Evolutionary conservation across 2,888 invertebrate species (phyloP).

Genomic region (Dyspetes luteomarginatus): DNA sequence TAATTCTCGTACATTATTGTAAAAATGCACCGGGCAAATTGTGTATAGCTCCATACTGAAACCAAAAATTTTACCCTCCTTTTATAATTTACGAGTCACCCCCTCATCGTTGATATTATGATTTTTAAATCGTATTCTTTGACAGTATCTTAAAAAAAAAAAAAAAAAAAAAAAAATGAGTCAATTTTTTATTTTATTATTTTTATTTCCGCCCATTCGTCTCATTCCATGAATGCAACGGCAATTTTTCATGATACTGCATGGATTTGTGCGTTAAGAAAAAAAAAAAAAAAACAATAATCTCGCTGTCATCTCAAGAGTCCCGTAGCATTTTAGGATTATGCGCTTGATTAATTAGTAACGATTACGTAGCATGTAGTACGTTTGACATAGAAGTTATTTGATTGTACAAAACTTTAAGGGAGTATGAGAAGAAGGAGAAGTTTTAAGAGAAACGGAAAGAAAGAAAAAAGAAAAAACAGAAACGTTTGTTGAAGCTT

Average conservation of each 20-base stretch:
- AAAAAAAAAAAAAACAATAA: slow-evolving; percentile 22
- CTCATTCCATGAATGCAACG: slow-evolving; percentile 47
- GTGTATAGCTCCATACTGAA: background rate
- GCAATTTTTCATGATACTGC: slow-evolving; percentile 45
- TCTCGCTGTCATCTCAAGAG: slow-evolving; percentile 36
- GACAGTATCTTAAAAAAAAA: slow-evolving; percentile 22
- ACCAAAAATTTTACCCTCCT: background rate
- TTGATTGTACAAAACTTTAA: slow-evolving; percentile 54
- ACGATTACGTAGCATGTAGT: slow-evolving; percentile 59
- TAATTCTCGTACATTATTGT: slow-evolving; percentile 26
- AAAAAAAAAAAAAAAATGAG: slow-evolving; percentile 5
- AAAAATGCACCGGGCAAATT: slow-evolving; percentile 32
- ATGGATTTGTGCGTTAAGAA: slow-evolving; percentile 44
- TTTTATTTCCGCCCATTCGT: slow-evolving; percentile 44
- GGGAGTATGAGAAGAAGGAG: slow-evolving; percentile 21
- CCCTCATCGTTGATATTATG: background rate
- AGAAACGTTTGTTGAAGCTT: slow-evolving; percentile 71
- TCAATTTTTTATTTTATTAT: slow-evolving; percentile 9
- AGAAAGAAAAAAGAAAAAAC: slow-evolving; percentile 31
- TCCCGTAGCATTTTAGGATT: slow-evolving; percentile 57
- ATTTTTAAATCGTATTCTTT: slow-evolving; percentile 8
- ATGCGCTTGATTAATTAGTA: slow-evolving; percentile 58
- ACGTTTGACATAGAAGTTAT: slow-evolving; percentile 52
- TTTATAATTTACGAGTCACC: background rate
- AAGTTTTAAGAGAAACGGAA: slow-evolving; percentile 9